phyloP scores from a whole-genome alignment of 1,140 invertebrate species.

The Drosophila mojavensis region DNA sequence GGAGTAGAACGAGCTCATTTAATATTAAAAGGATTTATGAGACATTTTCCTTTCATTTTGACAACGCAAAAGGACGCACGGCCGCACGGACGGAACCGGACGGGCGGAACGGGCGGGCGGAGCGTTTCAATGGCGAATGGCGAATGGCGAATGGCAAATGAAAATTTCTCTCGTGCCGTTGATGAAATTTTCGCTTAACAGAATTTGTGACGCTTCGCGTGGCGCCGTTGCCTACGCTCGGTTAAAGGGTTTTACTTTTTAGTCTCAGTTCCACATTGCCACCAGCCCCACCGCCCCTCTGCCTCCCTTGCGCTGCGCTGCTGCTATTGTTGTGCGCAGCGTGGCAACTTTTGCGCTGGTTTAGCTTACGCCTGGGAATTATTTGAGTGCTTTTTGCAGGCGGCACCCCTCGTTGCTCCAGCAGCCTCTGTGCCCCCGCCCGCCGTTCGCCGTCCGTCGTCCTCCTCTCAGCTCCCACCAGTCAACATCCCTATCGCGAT shows the following conservation, averaged over 20 bases:
- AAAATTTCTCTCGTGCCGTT: slow-evolving; percentile 70
- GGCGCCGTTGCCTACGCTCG: slow-evolving; percentile 66
- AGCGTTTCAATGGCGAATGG: neutral
- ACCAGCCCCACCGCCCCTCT: neutral
- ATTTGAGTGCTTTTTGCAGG: slow-evolving; percentile 77
- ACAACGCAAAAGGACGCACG: slow-evolving; percentile 61
- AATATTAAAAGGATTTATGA: slow-evolving; percentile 83
- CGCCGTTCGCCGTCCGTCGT: neutral
- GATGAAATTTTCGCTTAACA: slow-evolving; percentile 83
- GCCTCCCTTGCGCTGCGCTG: neutral
- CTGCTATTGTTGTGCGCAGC: slow-evolving; percentile 69
- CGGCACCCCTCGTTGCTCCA: slow-evolving; percentile 12
- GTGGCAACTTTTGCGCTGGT: slow-evolving; percentile 76
- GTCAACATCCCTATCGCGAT: slow-evolving; percentile 40
- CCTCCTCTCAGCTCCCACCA: neutral
- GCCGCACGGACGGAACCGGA: slow-evolving; percentile 23
- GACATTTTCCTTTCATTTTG: slow-evolving; percentile 82
- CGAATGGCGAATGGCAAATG: slow-evolving; percentile 57
- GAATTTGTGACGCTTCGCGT: slow-evolving; percentile 78
- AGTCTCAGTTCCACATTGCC: slow-evolving; percentile 48
- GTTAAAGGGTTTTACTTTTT: slow-evolving; percentile 81
- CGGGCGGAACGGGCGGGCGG: slow-evolving; percentile 8
- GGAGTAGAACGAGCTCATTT: slow-evolving; percentile 65
- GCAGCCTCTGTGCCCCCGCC: neutral
- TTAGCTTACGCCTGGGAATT: slow-evolving; percentile 80